phyloP scores from a whole-genome alignment of 2,113 vertebrate genomes.

The Cichladusa arquata region DNA sequence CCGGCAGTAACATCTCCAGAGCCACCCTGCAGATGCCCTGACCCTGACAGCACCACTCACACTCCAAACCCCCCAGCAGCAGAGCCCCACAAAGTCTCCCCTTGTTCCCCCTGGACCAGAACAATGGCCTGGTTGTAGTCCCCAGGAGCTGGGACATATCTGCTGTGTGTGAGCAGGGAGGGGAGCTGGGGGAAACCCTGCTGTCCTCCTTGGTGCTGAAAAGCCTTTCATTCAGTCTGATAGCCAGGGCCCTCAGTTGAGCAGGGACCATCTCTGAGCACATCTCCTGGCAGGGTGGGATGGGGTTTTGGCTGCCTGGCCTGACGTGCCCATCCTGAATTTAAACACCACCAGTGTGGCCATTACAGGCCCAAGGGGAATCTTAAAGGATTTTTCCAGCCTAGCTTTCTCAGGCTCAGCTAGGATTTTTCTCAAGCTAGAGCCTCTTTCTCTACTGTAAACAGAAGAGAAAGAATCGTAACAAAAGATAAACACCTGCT shows the following conservation, averaged over 20 bases:
- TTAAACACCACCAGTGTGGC: background rate
- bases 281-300: background rate
- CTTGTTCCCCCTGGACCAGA: background rate
- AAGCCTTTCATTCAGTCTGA: slow-evolving; percentile 22
- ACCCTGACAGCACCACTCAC: background rate
- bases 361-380: no score
- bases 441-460: no score
- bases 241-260: background rate
- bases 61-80: background rate
- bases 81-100: slow-evolving; percentile 18
- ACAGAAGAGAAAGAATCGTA: no score
- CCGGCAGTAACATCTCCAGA: background rate
- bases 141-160: slow-evolving; percentile 23
- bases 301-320: background rate
- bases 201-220: slow-evolving; percentile 60
- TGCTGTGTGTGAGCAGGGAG: slow-evolving; percentile 30
- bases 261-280: background rate
- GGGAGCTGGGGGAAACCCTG: slow-evolving; percentile 35
- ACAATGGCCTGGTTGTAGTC: slow-evolving; percentile 53
- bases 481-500: no score
- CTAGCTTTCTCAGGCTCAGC: no score
- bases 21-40: background rate
- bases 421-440: no score
- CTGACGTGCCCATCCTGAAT: background rate
- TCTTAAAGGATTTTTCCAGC: no score